Evolutionary conservation across 2,797 vertebrate genomes (phyloP), one percentile per base, ranked within the genome.

Genomic region (Nyctibius grandis): DNA sequence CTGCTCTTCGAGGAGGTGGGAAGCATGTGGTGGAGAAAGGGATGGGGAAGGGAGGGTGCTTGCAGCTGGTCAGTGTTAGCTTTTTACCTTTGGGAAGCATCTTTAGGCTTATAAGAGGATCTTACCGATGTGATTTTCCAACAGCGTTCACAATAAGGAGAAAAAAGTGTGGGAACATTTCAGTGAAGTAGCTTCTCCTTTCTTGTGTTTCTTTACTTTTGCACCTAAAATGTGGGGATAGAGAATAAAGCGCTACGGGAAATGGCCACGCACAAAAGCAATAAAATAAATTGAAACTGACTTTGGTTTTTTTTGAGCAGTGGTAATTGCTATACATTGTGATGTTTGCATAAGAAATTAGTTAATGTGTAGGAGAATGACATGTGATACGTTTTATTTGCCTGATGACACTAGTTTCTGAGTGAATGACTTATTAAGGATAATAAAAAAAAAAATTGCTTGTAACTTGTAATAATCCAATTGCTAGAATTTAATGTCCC

Each of bases 311-410:
- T 98, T 98, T 97, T 98, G 97, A 98, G 97, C 91, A 70, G 97
- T 85, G 69, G 96, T 98, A 98, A 98, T 98, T 98, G 97, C 98
- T 98, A 98, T 98, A 98, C 96, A 91, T 98, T 98, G 97, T 98
- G 98, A 98, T 98, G 97, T 98, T 98, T 98, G 98, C 98, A 98
- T 98, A 98, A 98, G 97, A 98, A 98, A 98, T 98, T 97, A 97
- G 97, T 98, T 98, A 98, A 98, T 97, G 97, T 98, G 97, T 97
- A 98, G 97, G 96, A 97, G 97, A 98, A 96, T 96, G 97, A 96
- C 96, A 95, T 97, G 98, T 97, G 97, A 98, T 98, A 97, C 96
- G 97, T 98, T 97, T 98, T 98, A 97, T 98, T 98, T 98, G 96
- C 96, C 95, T 97, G 97, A 98, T 97, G 97, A 98, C 96, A 98